Percentiles rank a stretch among this genome's conserved stretches.
Evolutionary conservation across 1,140 invertebrate species (phyloP).

Genomic region (Drosophila takahashii): DNA sequence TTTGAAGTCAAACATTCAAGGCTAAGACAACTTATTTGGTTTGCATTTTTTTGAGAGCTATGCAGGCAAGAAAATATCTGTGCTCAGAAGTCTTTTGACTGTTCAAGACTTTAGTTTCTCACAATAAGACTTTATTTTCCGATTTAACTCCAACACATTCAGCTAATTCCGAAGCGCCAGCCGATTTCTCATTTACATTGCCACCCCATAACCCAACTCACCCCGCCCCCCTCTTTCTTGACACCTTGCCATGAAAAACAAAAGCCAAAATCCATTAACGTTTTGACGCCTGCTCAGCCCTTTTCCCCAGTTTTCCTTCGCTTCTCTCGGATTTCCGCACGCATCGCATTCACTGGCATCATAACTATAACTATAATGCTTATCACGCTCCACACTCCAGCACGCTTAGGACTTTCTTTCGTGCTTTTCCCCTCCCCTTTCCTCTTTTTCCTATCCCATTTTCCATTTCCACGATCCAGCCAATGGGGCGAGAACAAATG

Average conservation of each 20-base stretch:
- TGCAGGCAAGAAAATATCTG: background rate
- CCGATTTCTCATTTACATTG: slow-evolving; percentile 10
- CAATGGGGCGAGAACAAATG: slow-evolving; percentile 66
- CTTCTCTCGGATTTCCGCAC: slow-evolving; percentile 16
- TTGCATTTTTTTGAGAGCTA: no score
- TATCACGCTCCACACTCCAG: slow-evolving; percentile 73
- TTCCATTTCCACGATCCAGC: slow-evolving; percentile 49
- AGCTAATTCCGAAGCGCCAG: slow-evolving; percentile 23
- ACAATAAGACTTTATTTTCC: background rate
- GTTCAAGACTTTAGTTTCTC: background rate
- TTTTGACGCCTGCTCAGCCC: slow-evolving; percentile 32
- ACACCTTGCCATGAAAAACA: slow-evolving; percentile 52
- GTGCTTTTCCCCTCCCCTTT: slow-evolving; percentile 5
- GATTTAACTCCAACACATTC: slow-evolving; percentile 1
- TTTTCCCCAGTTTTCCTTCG: slow-evolving; percentile 13
- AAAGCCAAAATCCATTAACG: slow-evolving; percentile 61
- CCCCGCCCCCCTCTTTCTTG: background rate
- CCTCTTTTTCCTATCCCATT: slow-evolving; percentile 24
- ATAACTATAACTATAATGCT: slow-evolving; percentile 74
- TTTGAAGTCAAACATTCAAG: no score
- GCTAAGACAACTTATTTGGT: no score
- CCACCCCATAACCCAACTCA: background rate
- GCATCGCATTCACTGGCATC: slow-evolving; percentile 36
- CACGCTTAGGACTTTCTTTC: slow-evolving; percentile 52
- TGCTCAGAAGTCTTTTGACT: background rate